Conservation (phyloP, 2,113 vertebrate genomes). For the Ameiurus melas region DNA sequence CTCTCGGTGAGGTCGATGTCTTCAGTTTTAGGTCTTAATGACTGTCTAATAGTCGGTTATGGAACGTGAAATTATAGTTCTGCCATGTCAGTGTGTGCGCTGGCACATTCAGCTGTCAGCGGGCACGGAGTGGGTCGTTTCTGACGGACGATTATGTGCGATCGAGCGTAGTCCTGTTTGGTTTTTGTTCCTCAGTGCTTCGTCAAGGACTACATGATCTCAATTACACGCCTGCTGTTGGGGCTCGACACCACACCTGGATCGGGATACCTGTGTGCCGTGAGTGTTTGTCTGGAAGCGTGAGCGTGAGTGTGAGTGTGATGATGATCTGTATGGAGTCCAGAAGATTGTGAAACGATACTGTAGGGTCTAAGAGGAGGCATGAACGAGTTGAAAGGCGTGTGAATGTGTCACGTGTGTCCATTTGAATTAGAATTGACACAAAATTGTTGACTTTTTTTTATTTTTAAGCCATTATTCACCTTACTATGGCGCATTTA, state of each 20-base stretch:
- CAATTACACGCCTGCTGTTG: conserved; percentile 86
- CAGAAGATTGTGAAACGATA: neutral
- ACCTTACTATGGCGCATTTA: no score
- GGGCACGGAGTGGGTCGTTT: neutral
- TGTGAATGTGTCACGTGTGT: no score
- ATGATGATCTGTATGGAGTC: neutral
- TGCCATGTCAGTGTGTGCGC: neutral
- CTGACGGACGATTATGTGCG: neutral
- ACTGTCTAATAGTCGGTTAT: neutral
- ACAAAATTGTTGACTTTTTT: no score
- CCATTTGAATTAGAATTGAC: no score
- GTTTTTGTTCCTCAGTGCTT: conserved; percentile 80
- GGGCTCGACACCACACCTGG: conserved; percentile 93
- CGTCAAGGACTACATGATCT: conserved; percentile 99
- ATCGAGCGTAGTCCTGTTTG: conserved; percentile 6
- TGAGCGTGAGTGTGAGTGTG: neutral
- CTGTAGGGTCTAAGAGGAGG: neutral
- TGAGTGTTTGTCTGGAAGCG: conserved; percentile 62
- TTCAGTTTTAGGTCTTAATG: neutral
- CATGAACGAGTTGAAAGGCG: no score
- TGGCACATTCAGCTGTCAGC: neutral
- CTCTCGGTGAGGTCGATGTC: neutral
- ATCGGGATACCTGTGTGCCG: conserved; percentile 90
- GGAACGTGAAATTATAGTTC: neutral
- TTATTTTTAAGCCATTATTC: no score